phyloP scores from a whole-genome alignment of 2,888 invertebrate genomes.

The Pheosia tremula region DNA sequence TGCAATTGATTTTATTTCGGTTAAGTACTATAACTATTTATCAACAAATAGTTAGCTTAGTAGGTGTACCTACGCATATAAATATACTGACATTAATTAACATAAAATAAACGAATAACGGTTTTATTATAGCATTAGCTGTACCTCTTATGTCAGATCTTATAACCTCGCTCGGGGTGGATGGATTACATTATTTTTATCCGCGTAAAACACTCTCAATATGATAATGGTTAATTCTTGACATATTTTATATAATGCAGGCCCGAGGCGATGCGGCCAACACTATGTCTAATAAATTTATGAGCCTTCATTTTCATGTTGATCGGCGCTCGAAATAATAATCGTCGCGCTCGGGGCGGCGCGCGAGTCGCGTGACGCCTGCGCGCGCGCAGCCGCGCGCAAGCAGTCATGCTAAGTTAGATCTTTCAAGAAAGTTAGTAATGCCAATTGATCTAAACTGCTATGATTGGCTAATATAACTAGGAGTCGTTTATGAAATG shows the following conservation, averaged over 20 bases:
- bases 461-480: neutral
- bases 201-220: conserved; percentile 69
- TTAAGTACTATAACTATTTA: too few species aligned
- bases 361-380: conserved; percentile 59
- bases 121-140: too few species aligned
- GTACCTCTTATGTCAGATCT: neutral
- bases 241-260: conserved; percentile 82
- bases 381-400: conserved; percentile 29
- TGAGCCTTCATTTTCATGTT: conserved; percentile 82
- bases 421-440: neutral
- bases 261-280: conserved; percentile 76
- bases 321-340: conserved; percentile 83
- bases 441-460: neutral
- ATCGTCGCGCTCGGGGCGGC: conserved; percentile 78
- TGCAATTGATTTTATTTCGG: too few species aligned
- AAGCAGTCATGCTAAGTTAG: neutral
- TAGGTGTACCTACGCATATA: too few species aligned
- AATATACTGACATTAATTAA: too few species aligned
- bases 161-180: conserved; percentile 9
- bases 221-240: conserved; percentile 83
- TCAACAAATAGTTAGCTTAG: too few species aligned
- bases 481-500: neutral
- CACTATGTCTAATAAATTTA: conserved; percentile 85
- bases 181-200: conserved; percentile 54
- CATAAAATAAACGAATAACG: too few species aligned